Conservation (phyloP, 2,888 invertebrate genomes). For the Bembecia ichneumoniformis region DNA sequence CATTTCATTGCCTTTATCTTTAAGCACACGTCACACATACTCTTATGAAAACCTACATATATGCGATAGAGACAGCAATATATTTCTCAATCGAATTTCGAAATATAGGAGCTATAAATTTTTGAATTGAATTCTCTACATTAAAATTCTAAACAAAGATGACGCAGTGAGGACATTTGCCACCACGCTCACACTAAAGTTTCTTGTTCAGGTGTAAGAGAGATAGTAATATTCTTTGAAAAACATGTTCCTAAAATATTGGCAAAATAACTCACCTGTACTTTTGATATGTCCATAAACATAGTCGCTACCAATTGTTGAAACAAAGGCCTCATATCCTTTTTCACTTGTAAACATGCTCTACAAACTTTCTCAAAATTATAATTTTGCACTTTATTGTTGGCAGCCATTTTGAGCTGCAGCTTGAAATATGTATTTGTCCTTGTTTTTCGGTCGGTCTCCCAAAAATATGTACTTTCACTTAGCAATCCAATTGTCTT, state of each 20-base stretch:
- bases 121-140: slow-evolving; percentile 31
- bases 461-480: not conserved
- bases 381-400: slow-evolving; percentile 28
- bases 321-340: slow-evolving; percentile 76
- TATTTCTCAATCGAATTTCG: slow-evolving; percentile 55
- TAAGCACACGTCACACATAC: not conserved
- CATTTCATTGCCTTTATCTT: too few species aligned
- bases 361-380: slow-evolving; percentile 76
- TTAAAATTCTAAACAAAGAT: slow-evolving; percentile 65
- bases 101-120: slow-evolving; percentile 32
- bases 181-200: slow-evolving; percentile 25
- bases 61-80: slow-evolving; percentile 45
- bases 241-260: slow-evolving; percentile 45
- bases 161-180: slow-evolving; percentile 46
- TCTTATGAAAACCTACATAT: not conserved
- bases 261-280: slow-evolving; percentile 65
- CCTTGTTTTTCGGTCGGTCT: slow-evolving; percentile 38
- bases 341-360: slow-evolving; percentile 74
- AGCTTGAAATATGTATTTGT: slow-evolving; percentile 45
- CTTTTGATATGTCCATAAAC: slow-evolving; percentile 76
- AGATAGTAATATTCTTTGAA: slow-evolving; percentile 36
- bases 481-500: not conserved
- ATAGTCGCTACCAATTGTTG: slow-evolving; percentile 76
- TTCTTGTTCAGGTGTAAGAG: slow-evolving; percentile 35
- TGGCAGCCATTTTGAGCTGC: slow-evolving; percentile 59